A percentile compares a stretch with the other conserved stretches of the same genome.
Conservation (phyloP, 1,140 invertebrate genomes). For the Drosophila seguyi region DNA sequence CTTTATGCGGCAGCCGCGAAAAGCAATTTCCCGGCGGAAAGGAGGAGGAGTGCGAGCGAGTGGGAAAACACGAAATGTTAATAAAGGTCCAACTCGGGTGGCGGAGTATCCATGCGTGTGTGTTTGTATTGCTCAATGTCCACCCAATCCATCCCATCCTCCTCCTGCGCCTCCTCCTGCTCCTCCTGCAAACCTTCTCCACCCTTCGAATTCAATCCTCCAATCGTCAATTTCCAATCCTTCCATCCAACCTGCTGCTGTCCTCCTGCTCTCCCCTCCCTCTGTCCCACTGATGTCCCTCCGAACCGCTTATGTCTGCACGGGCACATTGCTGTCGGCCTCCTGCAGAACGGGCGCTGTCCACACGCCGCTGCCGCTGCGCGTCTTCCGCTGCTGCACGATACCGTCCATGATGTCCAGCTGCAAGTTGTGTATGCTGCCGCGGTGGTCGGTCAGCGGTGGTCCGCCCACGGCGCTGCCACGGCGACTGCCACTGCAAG, state of each 20-base stretch:
- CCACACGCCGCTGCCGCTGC: constrained; percentile 82
- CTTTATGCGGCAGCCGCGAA: constrained; percentile 50
- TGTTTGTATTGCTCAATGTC: constrained; percentile 26
- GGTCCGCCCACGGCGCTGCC: constrained; percentile 86
- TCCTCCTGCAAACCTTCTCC: neutral
- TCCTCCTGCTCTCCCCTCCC: neutral
- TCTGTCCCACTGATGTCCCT: neutral
- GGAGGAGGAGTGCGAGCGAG: neutral
- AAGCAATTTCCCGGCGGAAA: constrained; percentile 51
- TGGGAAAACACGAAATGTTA: constrained; percentile 50
- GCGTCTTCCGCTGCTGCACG: constrained; percentile 90
- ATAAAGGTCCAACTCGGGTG: constrained; percentile 51
- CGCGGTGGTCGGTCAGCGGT: constrained; percentile 89
- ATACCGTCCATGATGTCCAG: constrained; percentile 95
- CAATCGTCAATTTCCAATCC: constrained; percentile 7
- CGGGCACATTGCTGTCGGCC: constrained; percentile 80
- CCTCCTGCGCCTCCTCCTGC: neutral
- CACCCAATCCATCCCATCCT: neutral
- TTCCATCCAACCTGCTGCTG: neutral
- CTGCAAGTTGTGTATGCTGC: constrained; percentile 92
- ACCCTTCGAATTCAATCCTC: neutral
- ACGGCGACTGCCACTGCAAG: constrained; percentile 77
- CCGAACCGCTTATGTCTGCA: constrained; percentile 75
- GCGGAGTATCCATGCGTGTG: constrained; percentile 3
- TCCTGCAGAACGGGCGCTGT: constrained; percentile 76